Conservation (phyloP, 2,888 invertebrate genomes). For the Chymomyza amoena region DNA sequence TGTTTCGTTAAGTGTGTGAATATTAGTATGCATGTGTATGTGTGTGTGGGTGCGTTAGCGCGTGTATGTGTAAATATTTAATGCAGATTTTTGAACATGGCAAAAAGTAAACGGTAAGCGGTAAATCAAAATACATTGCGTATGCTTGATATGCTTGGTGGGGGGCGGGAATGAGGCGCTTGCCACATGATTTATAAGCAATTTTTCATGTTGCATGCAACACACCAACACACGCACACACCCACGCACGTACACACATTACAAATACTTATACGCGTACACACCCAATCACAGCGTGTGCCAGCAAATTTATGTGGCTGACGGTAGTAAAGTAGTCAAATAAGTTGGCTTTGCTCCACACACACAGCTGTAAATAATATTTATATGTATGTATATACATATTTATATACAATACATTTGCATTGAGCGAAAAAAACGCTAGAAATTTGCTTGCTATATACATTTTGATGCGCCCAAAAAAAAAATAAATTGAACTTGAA, state of each 20-base stretch:
- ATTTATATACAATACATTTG: slow-evolving; percentile 44
- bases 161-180: slow-evolving; percentile 12
- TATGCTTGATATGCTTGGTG: slow-evolving; percentile 3
- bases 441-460: slow-evolving; percentile 35
- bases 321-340: slow-evolving; percentile 30
- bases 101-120: slow-evolving; percentile 20
- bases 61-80: slow-evolving; percentile 27
- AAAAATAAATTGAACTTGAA: slow-evolving; percentile 59
- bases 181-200: slow-evolving; percentile 45
- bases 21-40: background rate
- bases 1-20: background rate
- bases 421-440: slow-evolving; percentile 21
- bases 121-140: slow-evolving; percentile 35
- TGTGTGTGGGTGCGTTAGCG: background rate
- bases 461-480: slow-evolving; percentile 50
- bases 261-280: background rate
- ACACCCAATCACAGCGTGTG: slow-evolving; percentile 7
- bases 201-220: slow-evolving; percentile 44
- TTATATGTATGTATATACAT: slow-evolving; percentile 22
- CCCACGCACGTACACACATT: background rate
- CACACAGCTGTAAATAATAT: background rate
- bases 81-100: slow-evolving; percentile 21
- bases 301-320: slow-evolving; percentile 17
- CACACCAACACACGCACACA: slow-evolving; percentile 1
- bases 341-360: slow-evolving; percentile 20